Base-by-base conservation (phyloP, 2,113 vertebrate genomes). In the Psammodynastes pulverulentus region DNA sequence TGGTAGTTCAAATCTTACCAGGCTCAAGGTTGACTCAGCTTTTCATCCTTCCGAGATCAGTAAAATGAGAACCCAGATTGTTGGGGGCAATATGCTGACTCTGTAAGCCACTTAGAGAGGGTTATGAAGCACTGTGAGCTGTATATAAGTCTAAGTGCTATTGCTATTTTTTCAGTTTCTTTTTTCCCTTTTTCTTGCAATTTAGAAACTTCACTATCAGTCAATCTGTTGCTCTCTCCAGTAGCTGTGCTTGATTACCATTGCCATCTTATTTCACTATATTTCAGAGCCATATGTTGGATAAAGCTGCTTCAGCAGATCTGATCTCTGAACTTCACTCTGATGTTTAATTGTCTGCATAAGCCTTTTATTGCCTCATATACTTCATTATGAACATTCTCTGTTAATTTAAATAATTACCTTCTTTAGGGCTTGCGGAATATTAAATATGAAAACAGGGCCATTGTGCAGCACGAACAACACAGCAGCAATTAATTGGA, bases 351-450 rank as follows among this genome's bases (percentile, higher is more conserved):
- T 95, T 79, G 90, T 93, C 79, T 92, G 24, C 56, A 58, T 21
- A 89, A 90, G 90, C 88, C 85, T 92, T 95, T 96, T 94, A 95
- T 89, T 95, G 72, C 86, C 92, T 93, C 0, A 0, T 92, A 49
- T 93, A 88, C 93, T 93, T 52, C 89, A 56, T 58, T 23, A 17
- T 54, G 19, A 94, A 62, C 94, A 92, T 92, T 94, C 92, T 92
- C n/a, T 86, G 49, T 94, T 93, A 87, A 93, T 96, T 95, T 95
- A 89, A 85, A 34, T 89, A 86, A 94, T 86, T 92, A 94, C 88
- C 54, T 94, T 6, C 48, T 95, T 95, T 10, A 88, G 91, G 87
- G 88, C 34, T 93, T 92, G 67, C 88, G 58, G 93, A 93, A 49
- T 84, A 46, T 49, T 90, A 87, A 89, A 45, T 92, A 87, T 39